phyloP scores from a whole-genome alignment of 2,113 vertebrate genomes.

The Oncorhynchus keta region DNA sequence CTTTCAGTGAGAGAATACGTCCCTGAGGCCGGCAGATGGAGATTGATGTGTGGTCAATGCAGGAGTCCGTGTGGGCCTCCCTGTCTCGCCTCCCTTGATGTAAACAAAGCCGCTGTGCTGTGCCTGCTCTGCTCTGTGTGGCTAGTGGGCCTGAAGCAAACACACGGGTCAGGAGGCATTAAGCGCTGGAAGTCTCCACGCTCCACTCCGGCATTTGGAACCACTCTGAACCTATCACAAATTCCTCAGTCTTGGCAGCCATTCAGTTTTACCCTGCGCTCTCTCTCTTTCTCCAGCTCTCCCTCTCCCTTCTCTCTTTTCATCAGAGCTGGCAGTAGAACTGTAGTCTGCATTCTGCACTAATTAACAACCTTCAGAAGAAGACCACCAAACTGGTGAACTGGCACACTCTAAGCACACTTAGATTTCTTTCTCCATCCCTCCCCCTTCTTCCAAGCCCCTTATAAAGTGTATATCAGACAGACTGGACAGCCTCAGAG shows the following conservation, averaged over 20 bases:
- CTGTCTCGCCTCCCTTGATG: background rate
- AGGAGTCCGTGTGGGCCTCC: conserved; percentile 4
- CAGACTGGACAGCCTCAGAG: conserved; percentile 10
- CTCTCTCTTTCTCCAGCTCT: conserved; percentile 24
- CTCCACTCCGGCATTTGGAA: conserved; percentile 78
- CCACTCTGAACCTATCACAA: conserved; percentile 83
- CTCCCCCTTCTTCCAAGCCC: background rate
- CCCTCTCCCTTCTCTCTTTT: conserved; percentile 70
- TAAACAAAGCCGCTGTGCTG: conserved; percentile 7
- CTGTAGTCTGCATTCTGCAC: conserved; percentile 85
- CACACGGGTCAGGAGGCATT: conserved; percentile 72
- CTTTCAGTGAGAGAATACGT: conserved; percentile 20
- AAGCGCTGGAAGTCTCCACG: conserved; percentile 66
- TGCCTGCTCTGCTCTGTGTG: conserved; percentile 10
- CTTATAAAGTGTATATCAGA: conserved; percentile 33
- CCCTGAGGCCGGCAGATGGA: background rate
- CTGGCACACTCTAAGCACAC: conserved; percentile 79
- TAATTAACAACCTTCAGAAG: conserved; percentile 86
- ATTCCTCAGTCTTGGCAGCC: conserved; percentile 85
- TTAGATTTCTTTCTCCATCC: conserved; percentile 28
- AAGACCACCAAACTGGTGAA: conserved; percentile 78
- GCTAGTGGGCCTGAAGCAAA: conserved; percentile 40
- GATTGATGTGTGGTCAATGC: conserved; percentile 35
- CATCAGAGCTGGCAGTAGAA: conserved; percentile 83
- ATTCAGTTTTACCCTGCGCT: conserved; percentile 61